Evolutionary conservation across 2,888 invertebrate genomes (phyloP), one percentile per base, ranked within the genome.

Genomic region (Mongoloraphidia duomilia): DNA sequence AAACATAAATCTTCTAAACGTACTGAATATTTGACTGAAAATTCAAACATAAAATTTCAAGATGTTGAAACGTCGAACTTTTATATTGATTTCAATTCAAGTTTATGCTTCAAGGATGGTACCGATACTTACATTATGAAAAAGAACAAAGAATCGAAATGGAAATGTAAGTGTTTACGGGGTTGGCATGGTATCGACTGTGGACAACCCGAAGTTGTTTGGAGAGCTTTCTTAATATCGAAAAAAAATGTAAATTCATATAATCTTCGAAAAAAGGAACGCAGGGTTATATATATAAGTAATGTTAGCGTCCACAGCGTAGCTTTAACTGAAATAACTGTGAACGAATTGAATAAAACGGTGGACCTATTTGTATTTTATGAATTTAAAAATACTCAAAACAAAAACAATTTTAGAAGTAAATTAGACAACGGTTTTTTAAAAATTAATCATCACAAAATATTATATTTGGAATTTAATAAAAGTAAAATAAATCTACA

Each of bases 111-210:
- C 53, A 62, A 59, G 45, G 62, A 61, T 51, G 70, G 70, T 2
- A 70, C 68, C 3, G 68, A 70, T 56, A 55, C 65, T 11, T 60
- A 61, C 46, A 59, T 61, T 8, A 69, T 68, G 67, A 59, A 60
- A 49, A 56, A 62, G 12, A 58, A 61, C 6, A 58, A 62, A 47
- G 61, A 64, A 50, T 51, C 59, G 5, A 63, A 65, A 50, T 66
- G 68, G 67, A 66, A 67, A 56, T 80, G 80, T 55, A 63, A 68
- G 12, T 80, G 80, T 58, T 64, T 69, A 47, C 68, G 66, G n/a
- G 76, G 76, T 34, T 80, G 78, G 77, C 80, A 80, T 60, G 79
- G 80, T 2, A 65, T 67, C 9, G 79, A 80, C 56, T 80, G 80
- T 58, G 77, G 79, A 1, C 77, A 79, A 57, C 79, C 80, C 4